These are phyloP conservation scores for Plebejus anna DNA, from an alignment of 2,888 invertebrate genomes.

Conservation along the genomic window DNA sequence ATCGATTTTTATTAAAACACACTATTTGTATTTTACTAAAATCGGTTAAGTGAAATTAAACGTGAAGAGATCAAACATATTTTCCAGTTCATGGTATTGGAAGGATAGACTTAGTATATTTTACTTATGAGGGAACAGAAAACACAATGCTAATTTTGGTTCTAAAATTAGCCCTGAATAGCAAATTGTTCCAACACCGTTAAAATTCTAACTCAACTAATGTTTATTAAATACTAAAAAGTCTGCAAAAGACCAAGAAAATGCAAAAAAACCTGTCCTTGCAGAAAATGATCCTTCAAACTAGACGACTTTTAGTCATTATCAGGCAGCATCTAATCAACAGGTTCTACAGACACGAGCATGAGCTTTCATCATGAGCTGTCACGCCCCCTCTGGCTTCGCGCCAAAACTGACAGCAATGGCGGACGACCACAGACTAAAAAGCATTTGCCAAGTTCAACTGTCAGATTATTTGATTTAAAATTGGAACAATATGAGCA, in stretches of 20 bases:
- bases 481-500: constrained; percentile 1
- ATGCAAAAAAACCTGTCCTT: too few species aligned
- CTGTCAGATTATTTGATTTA: constrained; percentile 21
- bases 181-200: too few species aligned
- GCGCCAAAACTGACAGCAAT: constrained; percentile 55
- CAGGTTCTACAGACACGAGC: constrained; percentile 45
- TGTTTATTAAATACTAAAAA: too few species aligned
- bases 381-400: constrained; percentile 48
- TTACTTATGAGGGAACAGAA: too few species aligned
- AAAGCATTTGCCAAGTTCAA: constrained; percentile 34
- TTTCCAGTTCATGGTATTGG: too few species aligned
- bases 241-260: too few species aligned
- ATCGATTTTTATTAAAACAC: not conserved
- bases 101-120: too few species aligned
- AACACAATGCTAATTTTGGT: too few species aligned
- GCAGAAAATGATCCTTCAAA: not conserved
- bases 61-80: too few species aligned
- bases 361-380: constrained; percentile 31
- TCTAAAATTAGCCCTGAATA: too few species aligned
- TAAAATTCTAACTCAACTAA: too few species aligned
- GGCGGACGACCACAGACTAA: constrained; percentile 41
- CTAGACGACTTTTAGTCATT: not conserved
- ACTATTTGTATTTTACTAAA: not conserved
- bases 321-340: constrained; percentile 42
- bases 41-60: not conserved